phyloP scores from a whole-genome alignment of 2,888 invertebrate genomes.

The Himalopsyche anomala region DNA sequence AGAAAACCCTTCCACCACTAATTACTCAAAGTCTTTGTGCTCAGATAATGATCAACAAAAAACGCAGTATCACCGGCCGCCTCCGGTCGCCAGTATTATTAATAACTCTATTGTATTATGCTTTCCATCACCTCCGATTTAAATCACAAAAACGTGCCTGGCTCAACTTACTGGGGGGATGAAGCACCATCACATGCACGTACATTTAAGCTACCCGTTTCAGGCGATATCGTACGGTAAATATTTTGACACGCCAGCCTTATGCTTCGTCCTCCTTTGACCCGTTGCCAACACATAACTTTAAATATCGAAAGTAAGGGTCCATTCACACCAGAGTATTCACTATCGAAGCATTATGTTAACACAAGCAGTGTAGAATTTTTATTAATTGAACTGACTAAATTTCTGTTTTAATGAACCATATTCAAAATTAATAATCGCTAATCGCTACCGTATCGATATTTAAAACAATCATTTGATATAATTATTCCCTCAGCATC shows the following conservation, averaged over 20 bases:
- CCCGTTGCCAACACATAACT: constrained; percentile 44
- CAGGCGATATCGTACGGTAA: constrained; percentile 49
- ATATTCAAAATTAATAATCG: too few species aligned
- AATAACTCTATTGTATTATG: constrained; percentile 43
- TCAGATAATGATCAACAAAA: constrained; percentile 36
- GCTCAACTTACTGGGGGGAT: constrained; percentile 35
- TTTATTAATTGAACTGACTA: too few species aligned
- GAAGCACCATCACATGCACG: constrained; percentile 32
- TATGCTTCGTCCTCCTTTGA: constrained; percentile 49
- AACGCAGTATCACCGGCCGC: constrained; percentile 29
- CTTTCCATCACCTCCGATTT: constrained; percentile 41
- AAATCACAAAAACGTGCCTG: constrained; percentile 39
- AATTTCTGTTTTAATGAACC: too few species aligned
- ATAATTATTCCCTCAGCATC: too few species aligned
- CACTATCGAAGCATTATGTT: too few species aligned
- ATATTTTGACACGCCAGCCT: constrained; percentile 57
- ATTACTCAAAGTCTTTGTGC: constrained; percentile 38
- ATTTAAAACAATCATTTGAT: too few species aligned
- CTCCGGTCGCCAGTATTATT: constrained; percentile 27
- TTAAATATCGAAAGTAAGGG: constrained; percentile 12
- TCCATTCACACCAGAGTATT: not conserved
- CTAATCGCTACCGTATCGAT: too few species aligned
- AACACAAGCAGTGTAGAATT: too few species aligned
- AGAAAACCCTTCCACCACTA: constrained; percentile 23
- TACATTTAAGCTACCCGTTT: constrained; percentile 46